Evolutionary conservation across 1,140 invertebrate species (phyloP), one percentile per base, ranked within the genome.

Genomic region (Achatina immaculata): DNA sequence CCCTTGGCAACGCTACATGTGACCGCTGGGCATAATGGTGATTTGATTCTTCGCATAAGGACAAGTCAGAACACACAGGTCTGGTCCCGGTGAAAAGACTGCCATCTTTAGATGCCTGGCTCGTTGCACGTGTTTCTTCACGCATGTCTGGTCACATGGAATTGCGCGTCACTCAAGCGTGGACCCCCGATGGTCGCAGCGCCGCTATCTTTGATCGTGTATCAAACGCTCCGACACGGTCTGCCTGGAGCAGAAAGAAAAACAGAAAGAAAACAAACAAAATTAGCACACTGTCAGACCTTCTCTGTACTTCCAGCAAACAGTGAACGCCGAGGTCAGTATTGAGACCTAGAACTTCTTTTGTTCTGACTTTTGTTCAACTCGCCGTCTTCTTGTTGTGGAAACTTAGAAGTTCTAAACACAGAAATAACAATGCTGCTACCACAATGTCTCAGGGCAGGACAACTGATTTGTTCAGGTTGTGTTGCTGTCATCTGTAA

Each of bases 41-140:
- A 73, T 73, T 73, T 48, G 71, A 73, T 48, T 73, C 43, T 51
- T n/a, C 48, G 19, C 3, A n/a, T n/a, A 14, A 28, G 71, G 68
- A 40, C 68, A 40, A 24, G 36, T 34, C 40, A 45, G 71, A 43
- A 45, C 19, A 43, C 11, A 34, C 43, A 40, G 1, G 43, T 42
- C 43, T 40, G 36, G 43, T 69, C 68, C 36, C 36, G n/a, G 68
- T 69, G 68, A 69, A 69, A n/a, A 69, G 68, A 69, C 36, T 40
- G 40, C 68, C 68, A n/a, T 14, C 68, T 43, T 43, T 43, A 7
- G 36, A 69, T 43, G 68, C 71, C 71, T 45, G 24, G 43, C 21
- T 73, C 3, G 24, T 19, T 45, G 71, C 71, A 73, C 71, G 71
- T 73, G 71, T n/a, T 1, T 34, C 71, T 73, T 73, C 71, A 73